phyloP scores from a whole-genome alignment of 2,113 vertebrate species.

The Anguilla rostrata region DNA sequence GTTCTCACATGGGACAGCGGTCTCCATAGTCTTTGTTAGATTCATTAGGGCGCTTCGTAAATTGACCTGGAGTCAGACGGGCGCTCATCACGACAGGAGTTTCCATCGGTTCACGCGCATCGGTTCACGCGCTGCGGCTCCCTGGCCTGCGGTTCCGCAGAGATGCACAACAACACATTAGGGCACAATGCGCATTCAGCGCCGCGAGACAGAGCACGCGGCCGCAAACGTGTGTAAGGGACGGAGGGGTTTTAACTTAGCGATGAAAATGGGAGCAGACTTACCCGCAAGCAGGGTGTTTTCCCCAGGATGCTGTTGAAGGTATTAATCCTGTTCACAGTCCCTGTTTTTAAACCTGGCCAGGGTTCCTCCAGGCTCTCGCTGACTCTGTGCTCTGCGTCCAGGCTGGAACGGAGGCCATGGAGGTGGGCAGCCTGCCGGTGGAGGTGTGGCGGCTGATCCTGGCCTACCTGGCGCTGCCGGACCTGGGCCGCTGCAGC shows the following conservation, averaged over 20 bases:
- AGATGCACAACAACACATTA: conserved; percentile 1
- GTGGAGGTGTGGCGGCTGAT: conserved; percentile 84
- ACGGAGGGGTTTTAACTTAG: neutral
- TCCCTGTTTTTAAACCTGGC: neutral
- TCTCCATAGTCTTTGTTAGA: conserved; percentile 11
- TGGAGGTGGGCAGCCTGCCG: conserved; percentile 73
- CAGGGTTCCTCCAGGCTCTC: neutral
- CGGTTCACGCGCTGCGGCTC: neutral
- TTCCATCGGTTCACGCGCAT: neutral
- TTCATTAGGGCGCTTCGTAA: neutral
- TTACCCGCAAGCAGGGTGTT: neutral
- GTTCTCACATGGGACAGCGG: neutral
- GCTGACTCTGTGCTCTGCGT: neutral
- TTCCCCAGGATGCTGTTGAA: neutral
- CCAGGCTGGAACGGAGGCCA: conserved; percentile 48
- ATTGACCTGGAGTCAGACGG: neutral
- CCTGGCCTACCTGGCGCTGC: conserved; percentile 76
- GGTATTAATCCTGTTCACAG: neutral
- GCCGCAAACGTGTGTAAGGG: neutral
- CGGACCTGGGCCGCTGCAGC: conserved; percentile 83
- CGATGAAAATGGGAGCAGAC: neutral
- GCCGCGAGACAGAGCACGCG: neutral
- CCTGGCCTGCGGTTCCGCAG: neutral
- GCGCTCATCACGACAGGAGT: neutral
- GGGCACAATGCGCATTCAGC: neutral